These are phyloP conservation scores for Pristionchus japonicus DNA, from an alignment of 2,888 invertebrate genomes.

Conservation along the genomic window DNA sequence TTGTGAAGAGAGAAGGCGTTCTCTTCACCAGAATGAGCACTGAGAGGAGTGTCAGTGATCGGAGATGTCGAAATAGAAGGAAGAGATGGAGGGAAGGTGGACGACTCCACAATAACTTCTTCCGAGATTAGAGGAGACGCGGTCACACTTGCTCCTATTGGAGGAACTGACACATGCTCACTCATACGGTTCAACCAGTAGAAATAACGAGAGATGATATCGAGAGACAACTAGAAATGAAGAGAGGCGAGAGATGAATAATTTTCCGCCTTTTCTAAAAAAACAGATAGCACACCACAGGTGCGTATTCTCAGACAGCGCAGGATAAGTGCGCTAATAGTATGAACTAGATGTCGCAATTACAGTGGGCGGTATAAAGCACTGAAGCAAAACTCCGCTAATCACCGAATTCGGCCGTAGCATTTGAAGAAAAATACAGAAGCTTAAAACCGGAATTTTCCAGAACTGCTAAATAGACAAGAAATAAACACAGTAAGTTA, in stretches of 20 bases:
- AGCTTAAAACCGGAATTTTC: too few relatives aligned
- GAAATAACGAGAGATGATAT: neutral
- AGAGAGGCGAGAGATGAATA: too few relatives aligned
- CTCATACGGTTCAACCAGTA: constrained; percentile 20
- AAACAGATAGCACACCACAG: neutral
- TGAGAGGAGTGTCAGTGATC: constrained; percentile 30
- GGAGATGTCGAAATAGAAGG: constrained; percentile 37
- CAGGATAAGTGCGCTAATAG: neutral
- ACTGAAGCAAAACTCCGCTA: too few relatives aligned
- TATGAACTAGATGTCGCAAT: too few relatives aligned
- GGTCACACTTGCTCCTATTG: neutral
- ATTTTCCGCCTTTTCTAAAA: too few relatives aligned
- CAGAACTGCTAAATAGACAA: too few relatives aligned
- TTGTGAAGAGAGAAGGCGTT: constrained; percentile 8
- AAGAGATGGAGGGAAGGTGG: neutral
- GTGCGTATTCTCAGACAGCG: neutral
- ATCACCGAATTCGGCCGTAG: too few relatives aligned
- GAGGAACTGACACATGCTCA: constrained; percentile 18
- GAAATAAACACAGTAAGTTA: too few relatives aligned
- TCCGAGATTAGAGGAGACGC: neutral
- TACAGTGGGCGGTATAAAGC: too few relatives aligned
- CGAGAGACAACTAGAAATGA: neutral
- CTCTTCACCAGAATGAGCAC: constrained; percentile 31
- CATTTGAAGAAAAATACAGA: too few relatives aligned
- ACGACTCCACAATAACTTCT: constrained; percentile 23